A percentile compares a stretch with the other conserved stretches of the same genome.
phyloP scores from a whole-genome alignment of 1,140 invertebrate genomes.

The Lepidurus apus region DNA sequence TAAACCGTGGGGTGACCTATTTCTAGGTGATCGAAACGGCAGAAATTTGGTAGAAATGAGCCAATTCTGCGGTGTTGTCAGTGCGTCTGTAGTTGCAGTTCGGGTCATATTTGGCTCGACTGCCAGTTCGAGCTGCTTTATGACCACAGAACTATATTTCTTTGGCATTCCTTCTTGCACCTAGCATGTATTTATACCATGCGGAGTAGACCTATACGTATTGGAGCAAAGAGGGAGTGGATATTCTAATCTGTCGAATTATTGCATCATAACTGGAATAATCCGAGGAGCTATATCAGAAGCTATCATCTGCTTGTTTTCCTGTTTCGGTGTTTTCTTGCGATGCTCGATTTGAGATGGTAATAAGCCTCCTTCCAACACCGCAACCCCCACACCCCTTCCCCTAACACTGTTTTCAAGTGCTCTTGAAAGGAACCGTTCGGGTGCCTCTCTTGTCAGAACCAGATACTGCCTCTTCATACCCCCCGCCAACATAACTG shows the following conservation, averaged over 20 bases:
- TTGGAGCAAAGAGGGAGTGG: too few species aligned
- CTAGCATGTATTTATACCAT: too few species aligned
- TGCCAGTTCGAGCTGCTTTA: background rate
- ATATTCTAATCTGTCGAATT: too few species aligned
- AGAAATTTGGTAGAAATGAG: background rate
- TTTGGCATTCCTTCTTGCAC: background rate
- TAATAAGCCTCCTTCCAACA: background rate
- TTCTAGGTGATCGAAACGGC: background rate
- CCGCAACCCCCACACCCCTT: background rate
- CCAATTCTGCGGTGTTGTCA: background rate
- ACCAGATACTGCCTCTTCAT: constrained; percentile 7
- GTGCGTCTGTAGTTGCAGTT: background rate
- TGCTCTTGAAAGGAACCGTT: background rate
- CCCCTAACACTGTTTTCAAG: background rate
- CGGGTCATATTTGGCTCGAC: background rate
- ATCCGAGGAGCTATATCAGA: background rate
- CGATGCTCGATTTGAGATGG: background rate
- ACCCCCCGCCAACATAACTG: background rate
- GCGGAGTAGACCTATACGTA: too few species aligned
- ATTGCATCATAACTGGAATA: too few species aligned
- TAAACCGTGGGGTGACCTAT: constrained; percentile 8
- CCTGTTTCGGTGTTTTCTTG: background rate
- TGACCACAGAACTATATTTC: background rate
- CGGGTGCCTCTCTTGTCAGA: background rate
- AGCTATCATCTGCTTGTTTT: background rate